Percentiles rank a stretch among this genome's conserved stretches.
These are phyloP conservation scores for Lithodes maja DNA, from an alignment of 2,888 invertebrate genomes.

Conservation along the genomic window DNA sequence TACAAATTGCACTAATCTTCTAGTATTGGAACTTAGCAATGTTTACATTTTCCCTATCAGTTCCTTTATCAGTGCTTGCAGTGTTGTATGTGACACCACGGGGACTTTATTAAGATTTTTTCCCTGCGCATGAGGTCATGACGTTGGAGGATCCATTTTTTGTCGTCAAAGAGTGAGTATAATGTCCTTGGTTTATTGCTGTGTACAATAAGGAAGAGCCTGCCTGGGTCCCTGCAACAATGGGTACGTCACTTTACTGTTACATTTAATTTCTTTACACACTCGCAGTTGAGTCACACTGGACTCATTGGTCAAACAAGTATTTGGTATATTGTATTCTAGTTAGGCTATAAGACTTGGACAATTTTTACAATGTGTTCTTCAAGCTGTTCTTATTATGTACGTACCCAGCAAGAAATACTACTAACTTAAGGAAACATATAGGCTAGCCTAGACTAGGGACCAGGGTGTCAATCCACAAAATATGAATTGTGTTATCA, in stretches of 20 bases:
- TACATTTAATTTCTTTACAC: not conserved
- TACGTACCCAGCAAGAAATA: no score
- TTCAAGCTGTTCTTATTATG: no score
- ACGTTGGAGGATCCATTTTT: conserved; percentile 99
- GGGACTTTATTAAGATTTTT: conserved; percentile 28
- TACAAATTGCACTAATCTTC: not conserved
- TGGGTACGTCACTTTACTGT: not conserved
- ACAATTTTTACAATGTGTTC: no score
- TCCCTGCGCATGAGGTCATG: conserved; percentile 78
- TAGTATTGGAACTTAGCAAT: conserved; percentile 43
- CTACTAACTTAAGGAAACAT: no score
- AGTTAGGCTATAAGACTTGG: no score
- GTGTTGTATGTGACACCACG: conserved; percentile 51
- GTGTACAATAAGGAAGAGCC: not conserved
- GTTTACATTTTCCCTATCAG: conserved; percentile 52
- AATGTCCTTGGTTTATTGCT: not conserved
- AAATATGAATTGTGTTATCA: no score
- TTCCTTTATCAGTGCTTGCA: conserved; percentile 35
- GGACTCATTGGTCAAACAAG: no score
- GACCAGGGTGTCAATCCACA: no score
- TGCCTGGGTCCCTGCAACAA: not conserved
- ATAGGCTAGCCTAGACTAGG: no score
- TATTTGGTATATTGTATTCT: no score
- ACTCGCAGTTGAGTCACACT: not conserved
- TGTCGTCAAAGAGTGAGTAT: conserved; percentile 97